Conservation (phyloP, 2,113 vertebrate species). For the Verasper variegatus region DNA sequence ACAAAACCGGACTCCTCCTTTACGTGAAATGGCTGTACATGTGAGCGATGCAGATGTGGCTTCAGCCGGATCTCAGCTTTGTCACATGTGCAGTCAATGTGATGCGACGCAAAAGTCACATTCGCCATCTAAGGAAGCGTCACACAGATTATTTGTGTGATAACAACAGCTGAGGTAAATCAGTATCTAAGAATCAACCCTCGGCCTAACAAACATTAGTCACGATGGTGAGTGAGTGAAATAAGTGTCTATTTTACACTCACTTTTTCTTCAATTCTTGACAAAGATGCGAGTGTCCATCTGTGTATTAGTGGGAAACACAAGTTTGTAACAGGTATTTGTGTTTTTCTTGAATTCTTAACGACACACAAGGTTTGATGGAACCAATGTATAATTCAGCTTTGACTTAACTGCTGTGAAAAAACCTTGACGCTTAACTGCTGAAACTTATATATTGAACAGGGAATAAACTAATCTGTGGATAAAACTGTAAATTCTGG, state of each 20-base stretch:
- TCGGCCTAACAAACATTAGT: background rate
- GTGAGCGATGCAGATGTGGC: slow-evolving; percentile 10
- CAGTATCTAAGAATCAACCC: slow-evolving; percentile 5
- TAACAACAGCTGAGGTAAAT: slow-evolving; percentile 49
- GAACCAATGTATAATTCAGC: too few relatives aligned
- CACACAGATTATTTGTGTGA: slow-evolving; percentile 11
- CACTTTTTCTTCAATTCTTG: background rate
- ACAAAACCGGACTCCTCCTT: background rate
- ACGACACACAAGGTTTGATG: background rate
- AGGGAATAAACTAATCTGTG: slow-evolving; percentile 24
- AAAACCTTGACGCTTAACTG: background rate
- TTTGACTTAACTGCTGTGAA: background rate
- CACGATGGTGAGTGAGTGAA: slow-evolving; percentile 5
- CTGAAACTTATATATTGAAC: slow-evolving; percentile 9
- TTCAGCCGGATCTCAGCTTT: background rate
- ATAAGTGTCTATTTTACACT: slow-evolving; percentile 15
- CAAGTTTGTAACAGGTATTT: background rate
- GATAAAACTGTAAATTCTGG: slow-evolving; percentile 21
- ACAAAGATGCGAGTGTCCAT: background rate
- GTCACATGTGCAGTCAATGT: background rate
- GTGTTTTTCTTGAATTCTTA: background rate
- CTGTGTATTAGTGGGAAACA: background rate
- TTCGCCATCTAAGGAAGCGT: slow-evolving; percentile 1
- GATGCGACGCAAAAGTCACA: background rate
- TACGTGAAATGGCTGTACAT: background rate